Percentiles rank a stretch among this genome's conserved stretches.
Evolutionary conservation across 2,888 invertebrate genomes (phyloP).

Genomic region (Pristionchus mayeri): DNA sequence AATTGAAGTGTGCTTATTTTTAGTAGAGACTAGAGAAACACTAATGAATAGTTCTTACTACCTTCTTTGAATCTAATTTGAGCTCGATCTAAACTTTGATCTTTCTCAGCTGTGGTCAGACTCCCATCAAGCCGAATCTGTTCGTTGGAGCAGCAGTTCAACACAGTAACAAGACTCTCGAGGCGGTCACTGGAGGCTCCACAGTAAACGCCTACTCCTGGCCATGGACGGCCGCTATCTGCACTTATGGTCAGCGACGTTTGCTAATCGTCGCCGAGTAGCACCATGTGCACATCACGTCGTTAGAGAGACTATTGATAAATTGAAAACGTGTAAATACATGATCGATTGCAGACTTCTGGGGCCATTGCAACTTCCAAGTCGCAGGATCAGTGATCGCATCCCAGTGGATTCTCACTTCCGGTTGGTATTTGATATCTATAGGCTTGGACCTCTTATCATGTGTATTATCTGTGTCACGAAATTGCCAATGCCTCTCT

Average conservation of each 20-base stretch:
- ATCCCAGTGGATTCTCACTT: conserved; percentile 25
- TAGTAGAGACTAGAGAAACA: no score
- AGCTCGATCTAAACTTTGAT: not conserved
- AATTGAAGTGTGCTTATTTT: not conserved
- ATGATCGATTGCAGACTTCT: conserved; percentile 1
- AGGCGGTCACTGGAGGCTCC: not conserved
- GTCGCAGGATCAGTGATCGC: conserved; percentile 5
- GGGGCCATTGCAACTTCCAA: conserved; percentile 33
- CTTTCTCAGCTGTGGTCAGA: conserved; percentile 34
- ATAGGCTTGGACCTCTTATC: no score
- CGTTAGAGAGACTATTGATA: no score
- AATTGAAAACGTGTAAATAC: no score
- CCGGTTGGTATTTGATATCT: conserved; percentile 23
- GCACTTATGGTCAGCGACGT: conserved; percentile 6
- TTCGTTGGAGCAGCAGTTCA: not conserved
- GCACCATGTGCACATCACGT: not conserved
- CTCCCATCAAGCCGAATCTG: conserved; percentile 33
- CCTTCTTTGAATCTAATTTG: no score
- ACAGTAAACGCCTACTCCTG: conserved; percentile 6
- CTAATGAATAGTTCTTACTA: no score
- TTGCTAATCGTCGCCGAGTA: not conserved
- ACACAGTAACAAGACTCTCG: not conserved
- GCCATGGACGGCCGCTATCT: conserved; percentile 30
- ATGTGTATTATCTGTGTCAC: no score
- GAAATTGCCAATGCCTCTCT: no score